Conservation (phyloP, 2,888 invertebrate genomes). For the Leucozona laternaria region DNA sequence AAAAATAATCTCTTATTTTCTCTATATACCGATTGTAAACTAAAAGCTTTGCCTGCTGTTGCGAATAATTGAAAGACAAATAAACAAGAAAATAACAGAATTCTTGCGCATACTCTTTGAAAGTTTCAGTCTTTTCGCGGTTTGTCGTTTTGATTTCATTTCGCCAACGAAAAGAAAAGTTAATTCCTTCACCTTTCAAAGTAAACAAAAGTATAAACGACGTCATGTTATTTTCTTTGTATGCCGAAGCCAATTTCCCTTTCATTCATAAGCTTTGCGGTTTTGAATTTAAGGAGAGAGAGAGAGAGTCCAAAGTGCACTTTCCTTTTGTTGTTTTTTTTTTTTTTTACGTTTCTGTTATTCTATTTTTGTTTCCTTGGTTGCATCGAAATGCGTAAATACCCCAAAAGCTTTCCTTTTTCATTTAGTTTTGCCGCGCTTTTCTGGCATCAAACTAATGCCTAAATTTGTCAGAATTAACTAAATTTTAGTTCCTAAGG, state of each 20-base stretch:
- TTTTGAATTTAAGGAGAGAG: neutral
- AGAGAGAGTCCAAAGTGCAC: neutral
- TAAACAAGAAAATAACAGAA: constrained; percentile 1
- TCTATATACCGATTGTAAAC: neutral
- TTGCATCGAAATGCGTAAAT: constrained; percentile 1
- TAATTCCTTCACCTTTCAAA: constrained; percentile 31
- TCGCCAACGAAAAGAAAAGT: constrained; percentile 60
- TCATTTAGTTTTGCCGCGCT: constrained; percentile 9
- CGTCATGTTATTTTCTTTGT: neutral
- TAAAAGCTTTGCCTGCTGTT: constrained; percentile 14
- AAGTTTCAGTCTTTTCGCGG: neutral
- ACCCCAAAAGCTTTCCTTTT: neutral
- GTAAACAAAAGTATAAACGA: constrained; percentile 1
- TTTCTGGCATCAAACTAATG: neutral
- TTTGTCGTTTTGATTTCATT: neutral
- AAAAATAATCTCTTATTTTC: neutral
- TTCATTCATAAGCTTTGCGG: constrained; percentile 28
- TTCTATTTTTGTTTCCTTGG: neutral
- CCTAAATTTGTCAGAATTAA: neutral
- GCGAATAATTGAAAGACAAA: constrained; percentile 6
- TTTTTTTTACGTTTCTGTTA: neutral
- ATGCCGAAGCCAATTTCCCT: constrained; percentile 20
- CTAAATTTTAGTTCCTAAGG: neutral
- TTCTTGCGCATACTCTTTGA: constrained; percentile 19
- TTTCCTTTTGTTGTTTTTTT: neutral